These are phyloP conservation scores for Argyra leucocephala DNA, from an alignment of 2,888 invertebrate species.

Conservation along the genomic window DNA sequence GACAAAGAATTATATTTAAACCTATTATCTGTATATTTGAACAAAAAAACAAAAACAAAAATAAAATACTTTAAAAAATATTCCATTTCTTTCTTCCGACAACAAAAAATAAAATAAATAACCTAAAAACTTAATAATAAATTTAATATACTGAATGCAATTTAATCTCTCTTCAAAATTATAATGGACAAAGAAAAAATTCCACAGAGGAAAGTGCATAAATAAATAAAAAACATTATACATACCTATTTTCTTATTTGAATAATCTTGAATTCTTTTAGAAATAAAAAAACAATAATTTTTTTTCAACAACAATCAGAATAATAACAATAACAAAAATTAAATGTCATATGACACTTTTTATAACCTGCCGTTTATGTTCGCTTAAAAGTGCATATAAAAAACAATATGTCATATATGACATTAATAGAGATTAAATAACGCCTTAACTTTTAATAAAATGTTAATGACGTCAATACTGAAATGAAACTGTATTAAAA, in stretches of 20 bases:
- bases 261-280: background rate
- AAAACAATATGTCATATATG: too few species aligned
- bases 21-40: too few species aligned
- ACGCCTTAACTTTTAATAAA: background rate
- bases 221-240: background rate
- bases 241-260: background rate
- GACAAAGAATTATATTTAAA: too few species aligned
- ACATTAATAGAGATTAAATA: background rate
- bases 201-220: background rate
- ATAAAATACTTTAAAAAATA: too few species aligned
- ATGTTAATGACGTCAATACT: too few species aligned
- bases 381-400: too few species aligned
- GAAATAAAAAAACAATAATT: background rate
- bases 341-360: background rate
- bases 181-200: background rate
- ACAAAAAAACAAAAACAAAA: too few species aligned
- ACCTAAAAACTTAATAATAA: too few species aligned
- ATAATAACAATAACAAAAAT: background rate
- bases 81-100: too few species aligned
- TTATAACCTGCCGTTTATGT: background rate
- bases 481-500: too few species aligned
- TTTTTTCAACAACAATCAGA: background rate
- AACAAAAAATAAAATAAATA: background rate
- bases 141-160: background rate
- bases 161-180: background rate